Conservation (phyloP, 2,888 invertebrate species). For the Baronia brevicornis region DNA sequence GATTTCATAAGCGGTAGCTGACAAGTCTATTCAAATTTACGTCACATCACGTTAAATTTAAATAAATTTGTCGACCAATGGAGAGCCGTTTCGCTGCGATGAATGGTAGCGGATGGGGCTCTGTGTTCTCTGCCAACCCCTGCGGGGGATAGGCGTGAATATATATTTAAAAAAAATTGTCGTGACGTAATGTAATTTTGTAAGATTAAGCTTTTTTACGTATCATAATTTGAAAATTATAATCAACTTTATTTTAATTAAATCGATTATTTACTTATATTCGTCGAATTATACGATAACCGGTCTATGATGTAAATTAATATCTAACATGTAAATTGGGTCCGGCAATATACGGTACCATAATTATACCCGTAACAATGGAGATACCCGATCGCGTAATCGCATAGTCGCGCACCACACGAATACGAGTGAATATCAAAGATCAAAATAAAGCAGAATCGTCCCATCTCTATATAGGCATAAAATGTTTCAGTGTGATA, state of each 20-base stretch:
- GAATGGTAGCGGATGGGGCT: too few species aligned
- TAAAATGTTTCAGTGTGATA: conserved; percentile 3
- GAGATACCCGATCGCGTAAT: conserved; percentile 32
- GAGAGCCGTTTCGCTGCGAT: too few species aligned
- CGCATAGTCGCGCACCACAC: conserved; percentile 18
- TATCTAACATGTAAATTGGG: conserved; percentile 37
- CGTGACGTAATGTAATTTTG: too few species aligned
- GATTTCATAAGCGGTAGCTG: too few species aligned
- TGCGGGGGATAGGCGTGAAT: too few species aligned
- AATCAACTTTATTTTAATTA: background rate
- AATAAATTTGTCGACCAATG: too few species aligned
- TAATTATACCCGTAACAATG: conserved; percentile 37
- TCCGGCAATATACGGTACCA: conserved; percentile 30
- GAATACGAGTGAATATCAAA: conserved; percentile 19
- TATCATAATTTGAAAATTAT: too few species aligned
- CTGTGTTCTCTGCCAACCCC: too few species aligned
- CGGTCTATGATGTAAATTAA: conserved; percentile 39
- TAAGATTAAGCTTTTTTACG: too few species aligned
- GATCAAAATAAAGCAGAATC: conserved; percentile 15
- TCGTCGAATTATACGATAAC: conserved; percentile 18
- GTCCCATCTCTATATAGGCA: conserved; percentile 12
- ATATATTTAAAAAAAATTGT: too few species aligned
- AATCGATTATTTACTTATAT: conserved; percentile 3
- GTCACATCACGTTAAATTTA: too few species aligned
- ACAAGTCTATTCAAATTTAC: too few species aligned